A percentile compares a stretch with the other conserved stretches of the same genome.
Conservation (phyloP, 2,888 invertebrate genomes). For the Galeopsomyia nigrocyanea region DNA sequence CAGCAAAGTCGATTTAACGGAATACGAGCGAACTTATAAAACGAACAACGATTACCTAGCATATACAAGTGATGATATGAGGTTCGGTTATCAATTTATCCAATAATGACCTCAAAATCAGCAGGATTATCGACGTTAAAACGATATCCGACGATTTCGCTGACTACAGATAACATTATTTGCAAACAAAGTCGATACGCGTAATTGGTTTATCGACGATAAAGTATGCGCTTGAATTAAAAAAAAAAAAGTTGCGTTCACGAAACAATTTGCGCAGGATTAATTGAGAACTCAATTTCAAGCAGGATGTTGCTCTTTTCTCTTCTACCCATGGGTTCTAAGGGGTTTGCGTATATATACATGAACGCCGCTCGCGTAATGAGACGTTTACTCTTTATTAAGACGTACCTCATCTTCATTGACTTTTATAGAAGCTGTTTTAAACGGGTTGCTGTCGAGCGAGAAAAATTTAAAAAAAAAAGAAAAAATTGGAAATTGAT, state of each 20-base stretch:
- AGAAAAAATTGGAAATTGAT: background rate
- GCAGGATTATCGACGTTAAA: no score
- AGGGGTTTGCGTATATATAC: background rate
- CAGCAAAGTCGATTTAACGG: no score
- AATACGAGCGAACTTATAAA: no score
- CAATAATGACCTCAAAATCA: no score
- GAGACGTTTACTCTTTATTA: constrained; percentile 21
- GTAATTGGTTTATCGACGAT: no score
- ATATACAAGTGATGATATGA: no score
- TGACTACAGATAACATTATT: no score
- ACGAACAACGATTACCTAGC: no score
- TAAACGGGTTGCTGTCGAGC: background rate
- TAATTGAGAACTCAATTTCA: constrained; percentile 14
- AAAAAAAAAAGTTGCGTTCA: background rate
- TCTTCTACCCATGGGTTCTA: background rate
- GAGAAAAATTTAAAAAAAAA: background rate
- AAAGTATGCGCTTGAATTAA: no score
- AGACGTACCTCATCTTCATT: constrained; percentile 16
- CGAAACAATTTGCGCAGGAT: constrained; percentile 3
- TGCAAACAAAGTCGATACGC: no score
- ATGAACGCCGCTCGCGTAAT: background rate
- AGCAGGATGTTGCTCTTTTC: constrained; percentile 17
- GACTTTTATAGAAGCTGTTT: constrained; percentile 3
- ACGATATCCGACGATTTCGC: no score
- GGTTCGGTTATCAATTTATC: no score